Base-by-base conservation (phyloP, 1,140 invertebrate species). In the Chrysomallon squamiferum region DNA sequence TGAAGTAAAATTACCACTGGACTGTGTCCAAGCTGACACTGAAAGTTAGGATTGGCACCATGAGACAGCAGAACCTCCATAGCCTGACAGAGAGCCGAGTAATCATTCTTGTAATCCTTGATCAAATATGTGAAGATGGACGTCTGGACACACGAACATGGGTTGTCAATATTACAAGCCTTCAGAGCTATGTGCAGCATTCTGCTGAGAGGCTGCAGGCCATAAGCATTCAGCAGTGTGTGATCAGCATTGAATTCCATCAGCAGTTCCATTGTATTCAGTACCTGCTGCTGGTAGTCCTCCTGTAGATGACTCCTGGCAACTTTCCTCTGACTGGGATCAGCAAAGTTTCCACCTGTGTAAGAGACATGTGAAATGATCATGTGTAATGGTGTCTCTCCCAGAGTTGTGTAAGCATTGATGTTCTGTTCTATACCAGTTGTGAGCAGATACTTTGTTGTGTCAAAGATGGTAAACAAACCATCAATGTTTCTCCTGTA, bases 381-480 rank as follows among this genome's bases (percentile, higher is more conserved):
- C 33, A 78, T 67, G 67, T 84, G 81, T 1, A 84, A 68, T 0
- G 78, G 73, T 4, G 83, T 81, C 59, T 82, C 79, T n/a, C 76
- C 77, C 41, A 73, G 62, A 57, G 58, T 59, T 30, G 83, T 79
- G 20, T 71, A 66, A 6, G 61, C 58, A 56, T 82, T 83, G 9
- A 83, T 69, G 32, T 81, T 68, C 64, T 83, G 75, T 65, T 84
- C 81, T 33, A 84, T 72, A 1, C 81, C 83, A 45, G 79, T 78
- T 29, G 74, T 81, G 15, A 84, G 71, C 35, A 84, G 69, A 50
- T 77, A 82, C 50, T 78, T 78, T 13, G 80, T 79, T 20, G 79
- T 82, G 41, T 83, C 79, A 65, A 66, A 81, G 9, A 83, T 77
- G 45, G 78, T 70, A 60, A 79, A 77, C 13, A 81, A 72, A 3